These are phyloP conservation scores for Leptonema lineaticorne DNA, from an alignment of 1,140 invertebrate species.

Conservation along the genomic window DNA sequence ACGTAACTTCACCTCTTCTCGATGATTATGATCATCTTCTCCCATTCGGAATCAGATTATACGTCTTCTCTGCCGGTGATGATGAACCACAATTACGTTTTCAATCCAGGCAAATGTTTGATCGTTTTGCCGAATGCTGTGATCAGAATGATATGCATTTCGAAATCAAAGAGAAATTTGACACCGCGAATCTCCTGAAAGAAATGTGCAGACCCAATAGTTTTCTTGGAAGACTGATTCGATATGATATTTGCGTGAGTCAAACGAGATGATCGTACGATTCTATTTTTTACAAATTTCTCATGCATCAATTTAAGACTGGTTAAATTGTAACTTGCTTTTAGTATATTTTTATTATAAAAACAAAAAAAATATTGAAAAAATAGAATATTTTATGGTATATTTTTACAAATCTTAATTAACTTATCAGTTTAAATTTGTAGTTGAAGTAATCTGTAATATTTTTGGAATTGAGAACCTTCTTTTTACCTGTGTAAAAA, in stretches of 20 bases:
- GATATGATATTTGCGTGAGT: slow-evolving; percentile 33
- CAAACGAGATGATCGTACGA: slow-evolving; percentile 4
- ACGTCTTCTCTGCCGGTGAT: slow-evolving; percentile 27
- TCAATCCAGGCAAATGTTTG: slow-evolving; percentile 38
- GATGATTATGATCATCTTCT: slow-evolving; percentile 32
- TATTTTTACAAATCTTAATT: too few species aligned
- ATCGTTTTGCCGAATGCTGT: slow-evolving; percentile 28
- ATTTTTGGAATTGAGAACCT: too few species aligned
- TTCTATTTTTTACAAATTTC: too few species aligned
- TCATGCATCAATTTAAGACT: too few species aligned
- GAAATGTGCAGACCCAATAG: slow-evolving; percentile 30
- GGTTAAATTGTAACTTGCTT: too few species aligned
- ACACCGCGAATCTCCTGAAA: slow-evolving; percentile 5
- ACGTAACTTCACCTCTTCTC: slow-evolving; percentile 19
- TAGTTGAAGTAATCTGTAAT: too few species aligned
- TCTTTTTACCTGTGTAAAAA: too few species aligned
- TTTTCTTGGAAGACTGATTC: slow-evolving; percentile 31
- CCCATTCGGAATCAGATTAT: slow-evolving; percentile 15
- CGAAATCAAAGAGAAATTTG: slow-evolving; percentile 32
- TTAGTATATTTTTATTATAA: too few species aligned
- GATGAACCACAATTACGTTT: slow-evolving; percentile 18
- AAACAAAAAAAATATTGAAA: too few species aligned
- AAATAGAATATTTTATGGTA: too few species aligned
- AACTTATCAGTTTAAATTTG: too few species aligned
- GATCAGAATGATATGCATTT: slow-evolving; percentile 36